Evolutionary conservation across 2,888 invertebrate species (phyloP), one percentile per base, ranked within the genome.

Genomic region (Andrena haemorrhoa): DNA sequence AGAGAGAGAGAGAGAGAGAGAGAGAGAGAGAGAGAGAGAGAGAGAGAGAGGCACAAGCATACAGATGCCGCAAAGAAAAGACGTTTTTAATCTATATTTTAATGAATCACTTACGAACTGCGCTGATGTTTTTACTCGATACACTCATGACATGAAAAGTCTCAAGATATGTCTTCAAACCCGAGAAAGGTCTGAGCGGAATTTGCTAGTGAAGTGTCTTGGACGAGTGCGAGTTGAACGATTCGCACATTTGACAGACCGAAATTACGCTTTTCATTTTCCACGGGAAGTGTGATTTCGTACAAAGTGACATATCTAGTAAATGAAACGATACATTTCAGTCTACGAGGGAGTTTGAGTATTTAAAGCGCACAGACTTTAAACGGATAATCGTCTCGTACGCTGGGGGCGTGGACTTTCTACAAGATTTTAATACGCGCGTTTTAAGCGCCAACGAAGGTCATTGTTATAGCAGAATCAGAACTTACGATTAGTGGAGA

Each of bases 221-320:
- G 47, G 56, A 79, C 56, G 56, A 82, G 51, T 74, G 81, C 51
- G 61, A 81, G 73, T 61, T 23, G 51, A 8, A 33, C 7, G 47
- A 65, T 65, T 82, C 71, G 71, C 65, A 69, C 26, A 63, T 23
- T 47, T 33, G n/a, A 49, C 35, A 49, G 31, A 29, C 47, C 63
- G 35, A 47, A 53, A 61, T 74, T 60, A 81, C 60, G 31, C 68
- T 65, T 68, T 56, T 12, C 41, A 41, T 41, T 41, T 41, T 73
- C 58, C 51, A 16, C 35, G 41, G 31, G 51, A 82, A 60, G 73
- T 72, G 79, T 77, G 83, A 83, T 72, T 78, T 83, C 75, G 74
- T 87, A 87, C 75, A 83, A 84, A 88, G 79, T 84, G 83, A 83
- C 84, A 87, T 88, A 88, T 88, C 84, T 87, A 77, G 56, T 74